Evolutionary conservation across 2,888 invertebrate genomes (phyloP), one percentile per base, ranked within the genome.

Genomic region (Mythimna loreyi): DNA sequence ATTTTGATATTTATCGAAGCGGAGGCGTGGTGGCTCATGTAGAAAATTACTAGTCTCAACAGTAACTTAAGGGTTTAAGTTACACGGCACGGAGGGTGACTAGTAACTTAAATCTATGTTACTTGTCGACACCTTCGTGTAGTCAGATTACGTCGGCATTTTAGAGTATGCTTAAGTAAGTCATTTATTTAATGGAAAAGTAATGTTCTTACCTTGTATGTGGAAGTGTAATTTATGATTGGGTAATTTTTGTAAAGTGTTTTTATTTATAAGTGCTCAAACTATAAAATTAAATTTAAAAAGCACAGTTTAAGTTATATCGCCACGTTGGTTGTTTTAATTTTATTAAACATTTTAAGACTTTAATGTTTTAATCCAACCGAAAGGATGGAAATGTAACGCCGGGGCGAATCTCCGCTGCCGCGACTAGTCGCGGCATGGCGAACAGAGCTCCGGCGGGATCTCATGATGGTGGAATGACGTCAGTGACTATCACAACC

Each of bases 21-120:
- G 69, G 45, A 70, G 75, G 81, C 83, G 83, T 75, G 70, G 55
- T 56, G 55, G 45, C 78, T 82, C 82, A 82, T 73, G 84, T 75
- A 71, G 72, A 82, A 85, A 85, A 85, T 85, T 82, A 82, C 81
- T 74, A 72, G 81, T 71, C 73, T 81, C 80, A 73, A 72, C 75
- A 70, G 67, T 76, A 76, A 81, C 59, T 67, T 73, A 71, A 52
- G 72, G 82, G 83, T 74, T 82, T 76, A 60, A 75, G 73, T 83
- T 74, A 75, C 78, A 80, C 77, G 83, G 82, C 73, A 79, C 63
- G 33, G 61, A 62, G 52, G 62, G 78, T 78, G 82, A 78, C 71
- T 78, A 23, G 61, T 36, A 73, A 70, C 67, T 74, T 64, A 65
- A 81, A 75, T 75, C 71, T 75, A 72, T 63, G 62, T 75, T 36